Conservation (phyloP, 2,888 invertebrate species). For the Lasiommata megera region DNA sequence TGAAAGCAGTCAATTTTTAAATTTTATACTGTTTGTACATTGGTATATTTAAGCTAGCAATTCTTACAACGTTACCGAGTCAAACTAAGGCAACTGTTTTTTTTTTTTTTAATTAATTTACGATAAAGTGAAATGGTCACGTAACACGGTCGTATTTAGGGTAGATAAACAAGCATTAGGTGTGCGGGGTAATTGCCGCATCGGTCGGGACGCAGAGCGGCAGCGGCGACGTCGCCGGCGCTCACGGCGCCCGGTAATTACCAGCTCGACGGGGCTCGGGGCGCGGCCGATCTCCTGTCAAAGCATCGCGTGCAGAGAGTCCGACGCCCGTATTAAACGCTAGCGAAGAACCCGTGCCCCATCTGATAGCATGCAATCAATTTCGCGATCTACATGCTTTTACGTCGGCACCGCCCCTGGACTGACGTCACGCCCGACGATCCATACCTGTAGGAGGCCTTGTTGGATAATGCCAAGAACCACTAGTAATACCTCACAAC, state of each 20-base stretch:
- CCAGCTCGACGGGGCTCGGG: constrained; percentile 61
- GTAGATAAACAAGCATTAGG: constrained; percentile 32
- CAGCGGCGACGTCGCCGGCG: constrained; percentile 69
- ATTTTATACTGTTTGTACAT: too few species aligned
- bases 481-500: too few species aligned
- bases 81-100: neutral
- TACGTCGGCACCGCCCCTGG: constrained; percentile 74
- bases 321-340: constrained; percentile 77
- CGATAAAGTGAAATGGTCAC: neutral
- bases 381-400: constrained; percentile 80
- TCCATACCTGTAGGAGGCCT: constrained; percentile 40
- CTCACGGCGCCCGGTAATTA: constrained; percentile 74
- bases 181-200: constrained; percentile 41
- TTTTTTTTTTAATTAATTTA: neutral
- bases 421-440: constrained; percentile 75
- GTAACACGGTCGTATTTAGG: constrained; percentile 1
- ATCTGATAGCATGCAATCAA: constrained; percentile 81
- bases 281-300: constrained; percentile 76
- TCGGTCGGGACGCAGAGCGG: constrained; percentile 42
- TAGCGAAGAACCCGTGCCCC: constrained; percentile 78
- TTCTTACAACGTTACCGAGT: neutral
- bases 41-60: too few species aligned
- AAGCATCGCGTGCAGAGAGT: constrained; percentile 73
- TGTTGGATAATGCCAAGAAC: too few species aligned
- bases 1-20: too few species aligned